Conservation (phyloP, 1,140 invertebrate species). For the Venturia canescens region DNA sequence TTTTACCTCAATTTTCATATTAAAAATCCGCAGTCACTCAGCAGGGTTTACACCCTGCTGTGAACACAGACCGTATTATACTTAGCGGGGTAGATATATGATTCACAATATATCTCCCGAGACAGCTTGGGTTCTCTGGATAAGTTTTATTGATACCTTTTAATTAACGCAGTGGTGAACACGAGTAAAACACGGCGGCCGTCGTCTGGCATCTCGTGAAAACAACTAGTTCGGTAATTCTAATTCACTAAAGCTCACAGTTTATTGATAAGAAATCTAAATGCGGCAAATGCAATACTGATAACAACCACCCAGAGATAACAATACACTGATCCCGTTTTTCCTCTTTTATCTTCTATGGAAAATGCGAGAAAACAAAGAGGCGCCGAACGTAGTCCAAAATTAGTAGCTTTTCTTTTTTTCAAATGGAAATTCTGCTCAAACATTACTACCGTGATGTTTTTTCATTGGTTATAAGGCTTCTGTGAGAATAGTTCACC, state of each 20-base stretch:
- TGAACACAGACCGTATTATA: too few species aligned
- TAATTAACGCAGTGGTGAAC: neutral
- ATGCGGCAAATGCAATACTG: constrained; percentile 47
- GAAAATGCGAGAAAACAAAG: too few species aligned
- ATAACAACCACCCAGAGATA: constrained; percentile 27
- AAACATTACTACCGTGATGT: neutral
- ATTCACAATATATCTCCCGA: neutral
- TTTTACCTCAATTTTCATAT: too few species aligned
- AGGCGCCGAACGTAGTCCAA: too few species aligned
- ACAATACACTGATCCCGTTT: neutral
- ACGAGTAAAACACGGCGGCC: neutral
- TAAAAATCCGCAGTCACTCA: too few species aligned
- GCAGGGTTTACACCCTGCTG: too few species aligned
- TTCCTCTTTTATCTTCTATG: neutral
- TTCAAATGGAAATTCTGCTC: constrained; percentile 22
- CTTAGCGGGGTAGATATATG: too few species aligned
- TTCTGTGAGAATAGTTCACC: neutral
- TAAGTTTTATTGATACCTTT: neutral
- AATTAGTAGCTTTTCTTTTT: neutral
- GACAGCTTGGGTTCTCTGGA: neutral
- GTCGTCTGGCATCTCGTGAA: constrained; percentile 28
- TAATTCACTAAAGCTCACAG: constrained; percentile 50
- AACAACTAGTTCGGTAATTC: constrained; percentile 43
- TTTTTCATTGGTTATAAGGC: neutral
- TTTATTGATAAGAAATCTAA: constrained; percentile 48